Percentiles rank a stretch among this genome's conserved stretches.
These are phyloP conservation scores for Xiphophorus maculatus DNA, from an alignment of 2,113 vertebrate genomes.

Conservation along the genomic window DNA sequence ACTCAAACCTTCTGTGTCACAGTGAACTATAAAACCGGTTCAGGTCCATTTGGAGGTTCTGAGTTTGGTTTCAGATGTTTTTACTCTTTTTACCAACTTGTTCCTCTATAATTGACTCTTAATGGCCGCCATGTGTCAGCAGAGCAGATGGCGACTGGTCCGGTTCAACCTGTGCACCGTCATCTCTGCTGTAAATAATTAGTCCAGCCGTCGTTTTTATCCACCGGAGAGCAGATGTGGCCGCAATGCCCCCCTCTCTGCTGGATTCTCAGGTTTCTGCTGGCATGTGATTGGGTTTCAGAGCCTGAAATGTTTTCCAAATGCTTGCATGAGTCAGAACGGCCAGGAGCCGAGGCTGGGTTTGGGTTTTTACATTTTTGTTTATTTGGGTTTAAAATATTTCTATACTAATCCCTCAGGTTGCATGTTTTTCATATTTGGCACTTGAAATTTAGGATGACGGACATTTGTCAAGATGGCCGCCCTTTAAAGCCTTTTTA, in stretches of 20 bases:
- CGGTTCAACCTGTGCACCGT: conserved; percentile 21
- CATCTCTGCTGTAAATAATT: conserved; percentile 12
- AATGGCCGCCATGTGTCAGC: conserved; percentile 25
- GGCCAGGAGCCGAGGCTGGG: not conserved
- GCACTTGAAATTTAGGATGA: too few relatives aligned
- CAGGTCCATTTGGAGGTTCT: conserved; percentile 24
- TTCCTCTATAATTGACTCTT: conserved; percentile 10
- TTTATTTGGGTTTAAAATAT: not conserved
- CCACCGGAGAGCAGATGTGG: conserved; percentile 52
- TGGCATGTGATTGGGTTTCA: conserved; percentile 45
- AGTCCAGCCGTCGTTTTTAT: conserved; percentile 2
- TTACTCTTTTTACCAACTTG: conserved; percentile 6
- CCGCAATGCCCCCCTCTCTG: conserved; percentile 15
- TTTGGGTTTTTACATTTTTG: not conserved
- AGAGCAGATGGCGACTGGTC: conserved; percentile 15
- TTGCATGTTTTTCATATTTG: too few relatives aligned
- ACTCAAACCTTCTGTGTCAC: conserved; percentile 44
- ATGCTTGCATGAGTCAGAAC: conserved; percentile 30
- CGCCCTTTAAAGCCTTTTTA: too few relatives aligned
- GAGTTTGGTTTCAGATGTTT: not conserved
- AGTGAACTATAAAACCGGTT: conserved; percentile 38
- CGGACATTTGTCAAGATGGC: too few relatives aligned
- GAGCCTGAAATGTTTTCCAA: conserved; percentile 58
- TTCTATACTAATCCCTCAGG: too few relatives aligned
- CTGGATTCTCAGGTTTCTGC: conserved; percentile 38